Conservation (phyloP, 1,140 invertebrate species). For the Manduca sexta region DNA sequence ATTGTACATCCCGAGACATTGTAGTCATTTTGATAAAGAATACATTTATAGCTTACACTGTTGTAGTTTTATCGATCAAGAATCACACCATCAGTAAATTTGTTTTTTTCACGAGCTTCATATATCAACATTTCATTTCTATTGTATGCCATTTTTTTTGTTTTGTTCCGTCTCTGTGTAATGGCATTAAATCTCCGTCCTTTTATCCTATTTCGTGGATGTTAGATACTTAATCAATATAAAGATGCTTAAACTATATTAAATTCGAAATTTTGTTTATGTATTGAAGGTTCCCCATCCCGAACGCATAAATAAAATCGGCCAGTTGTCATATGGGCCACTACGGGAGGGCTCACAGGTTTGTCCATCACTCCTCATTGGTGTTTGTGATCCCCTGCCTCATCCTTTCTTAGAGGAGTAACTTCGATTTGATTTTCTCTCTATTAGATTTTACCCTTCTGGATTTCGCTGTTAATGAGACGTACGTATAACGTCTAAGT, state of each 20-base stretch:
- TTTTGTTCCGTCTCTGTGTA: constrained; percentile 18
- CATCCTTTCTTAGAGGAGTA: constrained; percentile 41
- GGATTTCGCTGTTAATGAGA: constrained; percentile 19
- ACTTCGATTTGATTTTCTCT: constrained; percentile 23
- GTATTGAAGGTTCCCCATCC: constrained; percentile 74
- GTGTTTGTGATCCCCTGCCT: constrained; percentile 68
- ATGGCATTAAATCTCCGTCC: constrained; percentile 26
- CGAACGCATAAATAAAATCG: constrained; percentile 74
- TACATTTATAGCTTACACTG: constrained; percentile 7
- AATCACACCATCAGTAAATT: constrained; percentile 7
- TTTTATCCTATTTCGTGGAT: constrained; percentile 44
- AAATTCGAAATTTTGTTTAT: constrained; percentile 67
- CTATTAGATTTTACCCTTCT: constrained; percentile 11
- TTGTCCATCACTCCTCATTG: constrained; percentile 69
- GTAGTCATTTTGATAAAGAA: constrained; percentile 3
- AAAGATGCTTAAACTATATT: constrained; percentile 34
- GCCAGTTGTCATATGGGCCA: constrained; percentile 72
- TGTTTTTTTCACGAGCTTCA: constrained; percentile 11
- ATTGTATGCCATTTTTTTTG: constrained; percentile 20
- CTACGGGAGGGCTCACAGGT: constrained; percentile 72
- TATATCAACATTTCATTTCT: constrained; percentile 16
- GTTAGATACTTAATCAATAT: constrained; percentile 39
- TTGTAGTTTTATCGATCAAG: constrained; percentile 2
- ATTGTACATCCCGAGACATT: constrained; percentile 12
- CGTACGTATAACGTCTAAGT: constrained; percentile 5